Base-by-base conservation (phyloP, 1,140 invertebrate species). In the Drosophila gunungcola region DNA sequence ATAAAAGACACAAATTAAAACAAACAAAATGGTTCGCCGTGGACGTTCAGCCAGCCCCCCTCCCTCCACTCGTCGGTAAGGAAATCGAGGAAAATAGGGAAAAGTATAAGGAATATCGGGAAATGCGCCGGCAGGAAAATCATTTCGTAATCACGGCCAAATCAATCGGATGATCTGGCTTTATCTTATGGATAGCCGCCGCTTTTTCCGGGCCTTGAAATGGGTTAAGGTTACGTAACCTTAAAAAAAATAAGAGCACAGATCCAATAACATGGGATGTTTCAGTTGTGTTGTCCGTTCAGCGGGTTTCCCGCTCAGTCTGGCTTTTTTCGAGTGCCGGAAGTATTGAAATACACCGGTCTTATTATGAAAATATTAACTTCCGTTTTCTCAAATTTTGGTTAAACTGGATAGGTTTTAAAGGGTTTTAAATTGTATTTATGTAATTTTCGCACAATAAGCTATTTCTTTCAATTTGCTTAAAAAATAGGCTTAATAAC, bases 1-100 rank as follows among this genome's bases (percentile, higher is more conserved):
- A 42, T 21, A 65, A 12, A 1, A 49, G 36, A 48, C 29, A 16
- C 13, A 58, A 11, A 36, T 49, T 42, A 68, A 75, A 67, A 67
- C 27, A 72, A 93, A 55, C 60, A 94, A 93, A 92, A 96, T 96
- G 96, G 95, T 95, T 92, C 94, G 96, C 93, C 94, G 96, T 92
- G 95, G 95, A 95, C 94, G 96, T 91, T 95, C 95, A 68, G 94
- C 95, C 36, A 95, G 94, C 88, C 95, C 95, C 78, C 95, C 95
- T 56, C 94, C 95, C 72, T 95, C 95, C 42, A 91, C 93, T 21
- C 92, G 94, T 81, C 93, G 94, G 94, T 94, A 93, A 93, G 85
- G 11, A 12, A 58, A 16, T 48, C 13, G 27, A 46, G 38, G 27
- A n/a, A 51, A 56, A 46, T 5, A 34, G 63, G 56, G 11, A n/a